Base-by-base conservation (phyloP, 2,797 vertebrate genomes). In the Mycteria americana region DNA sequence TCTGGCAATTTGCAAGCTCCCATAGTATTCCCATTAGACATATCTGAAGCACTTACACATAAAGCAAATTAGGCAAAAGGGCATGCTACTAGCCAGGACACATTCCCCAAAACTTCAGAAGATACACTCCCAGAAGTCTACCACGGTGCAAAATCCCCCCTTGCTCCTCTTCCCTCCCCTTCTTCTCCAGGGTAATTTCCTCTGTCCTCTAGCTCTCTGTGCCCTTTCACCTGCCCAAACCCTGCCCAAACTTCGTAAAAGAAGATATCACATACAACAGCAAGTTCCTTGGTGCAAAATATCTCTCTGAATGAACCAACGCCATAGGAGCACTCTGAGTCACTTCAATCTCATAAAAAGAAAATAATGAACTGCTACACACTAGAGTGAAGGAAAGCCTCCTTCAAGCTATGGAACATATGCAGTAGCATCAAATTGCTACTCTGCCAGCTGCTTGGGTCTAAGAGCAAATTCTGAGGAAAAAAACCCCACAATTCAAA, bases 141-240 rank as follows among this genome's bases (percentile, higher is more conserved):
- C 37, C 24, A 24, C 0, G 0, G 10, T 57, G 11, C 0, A 0
- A 84, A 46, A 59, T 43, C 2, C 17, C 23, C 18, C 50, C 27
- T 15, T 11, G 25, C 33, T 84, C 33, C 30, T 92, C 51, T 62
- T 81, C 50, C 50, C 43, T 54, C n/a, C 6, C 31, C 35, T 78
- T 24, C 53, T 60, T 56, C 48, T 48, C 46, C 59, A 54, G 16
- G 39, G 41, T 53, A 78, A 72, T 25, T 68, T 81, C 27, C 33
- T 31, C 60, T 85, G 24, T 48, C 7, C 39, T 85, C 13, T 13
- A 86, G 46, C n/a, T 43, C 48, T 43, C 54, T n/a, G 9, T 45
- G 54, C 59, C 39, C 23, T 67, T 59, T 63, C 43, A 51, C 13
- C 41, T 51, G 35, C 39, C 48, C 48, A 90, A 84, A 81, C 3